Base-by-base conservation (phyloP, 2,113 vertebrate species). In the Spea bombifrons region DNA sequence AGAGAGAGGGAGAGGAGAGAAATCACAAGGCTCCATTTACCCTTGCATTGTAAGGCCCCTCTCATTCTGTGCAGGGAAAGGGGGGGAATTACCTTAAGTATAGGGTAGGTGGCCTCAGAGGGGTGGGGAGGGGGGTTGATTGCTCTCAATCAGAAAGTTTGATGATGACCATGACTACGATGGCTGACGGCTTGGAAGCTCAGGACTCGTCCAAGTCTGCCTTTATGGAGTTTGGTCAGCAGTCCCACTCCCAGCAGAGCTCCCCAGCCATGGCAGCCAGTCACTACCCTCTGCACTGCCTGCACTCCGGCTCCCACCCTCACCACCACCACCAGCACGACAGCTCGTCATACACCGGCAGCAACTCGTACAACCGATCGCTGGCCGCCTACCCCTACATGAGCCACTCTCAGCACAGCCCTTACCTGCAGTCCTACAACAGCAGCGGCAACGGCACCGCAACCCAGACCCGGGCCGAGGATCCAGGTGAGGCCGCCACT, bases 81-180 rank as follows among this genome's bases (percentile, higher is more conserved):
- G 85, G 88, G 87, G 89, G 88, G 49, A 30, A 73, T 79, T 73
- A 65, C 77, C 52, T 71, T 79, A 79, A 79, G 77, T 79, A 79
- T 79, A 79, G 77, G 77, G 77, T 79, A 79, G 77, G 77, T 79
- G 77, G 77, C 77, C 76, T 78, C 69, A 53, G 50, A 53, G 82
- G 85, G 85, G 89, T 86, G 88, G 88, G 87, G 86, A 85, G 87
- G 88, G 88, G 90, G 87, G 88, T 84, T 81, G 88, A 87, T 87
- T 73, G 77, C 77, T 72, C 71, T 79, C 88, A 94, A 95, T 94
- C 95, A 95, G 94, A 94, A 95, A 95, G 93, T 96, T 99, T 96
- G 95, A 98, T 98, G 96, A 99, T 99, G 97, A 99, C 97, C 95
- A 98, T 99, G 97, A 99, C 95, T 91, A 94, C 96, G 94, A 97